Evolutionary conservation across 2,113 vertebrate species (phyloP), one percentile per base, ranked within the genome.

Genomic region (Tragelaphus strepsiceros): DNA sequence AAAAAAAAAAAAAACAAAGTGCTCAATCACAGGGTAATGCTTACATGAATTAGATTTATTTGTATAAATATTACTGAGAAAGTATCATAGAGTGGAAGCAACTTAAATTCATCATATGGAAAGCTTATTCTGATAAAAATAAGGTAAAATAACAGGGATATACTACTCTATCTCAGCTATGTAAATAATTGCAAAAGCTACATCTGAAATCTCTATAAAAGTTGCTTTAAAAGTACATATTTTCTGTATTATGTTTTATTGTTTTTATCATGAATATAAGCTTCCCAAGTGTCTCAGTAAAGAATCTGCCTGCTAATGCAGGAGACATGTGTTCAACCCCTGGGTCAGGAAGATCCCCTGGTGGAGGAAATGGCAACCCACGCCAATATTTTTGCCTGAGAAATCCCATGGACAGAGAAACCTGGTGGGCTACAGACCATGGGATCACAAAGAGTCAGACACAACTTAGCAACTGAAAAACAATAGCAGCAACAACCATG

Each of bases 311-410:
- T 77, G 71, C 12, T 77, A 26, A 77, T 26, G 39, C 21, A 39
- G 71, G 1, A 43, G 22, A 43, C 1, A 77, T 43, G 6, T 24
- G 5, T 77, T 77, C 0, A 0, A 77, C 26, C 11, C 5, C 35
- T 24, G 22, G 22, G 11, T 74, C 11, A 43, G 71, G 35, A 74
- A 43, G 21, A 43, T 24, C 22, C 35, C 6, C 0, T 43, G 71
- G 12, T 43, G 71, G 71, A 26, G 35, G 22, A 43, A 43, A 43
- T 77, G 35, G 12, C 71, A 77, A 43, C 26, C 59, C 10, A 12
- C 59, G 6, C 12, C 11, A 61, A 5, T 28, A 61, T 61, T 61
- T 12, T 28, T 61, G 59, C 26, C 59, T 61, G 26, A 28, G 26
- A 61, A 61, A 61, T 30, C 26, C 26, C 26, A 6, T 6, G 2